These are phyloP conservation scores for Idaea biselata DNA, from an alignment of 2,888 invertebrate genomes.

Conservation along the genomic window DNA sequence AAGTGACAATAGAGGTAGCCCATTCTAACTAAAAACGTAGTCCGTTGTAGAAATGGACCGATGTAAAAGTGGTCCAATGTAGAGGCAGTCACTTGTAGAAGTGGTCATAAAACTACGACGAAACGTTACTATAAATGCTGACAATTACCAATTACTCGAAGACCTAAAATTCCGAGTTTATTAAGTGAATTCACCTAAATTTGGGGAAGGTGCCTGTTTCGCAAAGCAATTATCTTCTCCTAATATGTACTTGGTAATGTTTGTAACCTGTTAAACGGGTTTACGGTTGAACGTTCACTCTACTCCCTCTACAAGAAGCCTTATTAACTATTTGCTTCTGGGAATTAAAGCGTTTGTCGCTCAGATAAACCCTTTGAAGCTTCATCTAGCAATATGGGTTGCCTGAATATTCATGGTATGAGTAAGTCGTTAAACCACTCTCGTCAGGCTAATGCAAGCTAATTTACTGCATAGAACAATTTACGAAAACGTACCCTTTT, in stretches of 20 bases:
- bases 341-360: conserved; percentile 50
- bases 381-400: conserved; percentile 50
- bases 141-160: background rate
- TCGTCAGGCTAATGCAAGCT: conserved; percentile 49
- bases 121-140: background rate
- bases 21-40: too few relatives aligned
- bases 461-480: conserved; percentile 36
- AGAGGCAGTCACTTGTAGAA: too few relatives aligned
- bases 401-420: conserved; percentile 59
- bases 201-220: background rate
- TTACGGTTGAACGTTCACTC: conserved; percentile 15
- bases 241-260: conserved; percentile 2
- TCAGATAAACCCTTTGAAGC: conserved; percentile 56
- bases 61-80: too few relatives aligned
- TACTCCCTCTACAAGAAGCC: conserved; percentile 21
- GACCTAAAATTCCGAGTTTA: background rate
- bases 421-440: conserved; percentile 51
- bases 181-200: background rate
- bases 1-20: too few relatives aligned
- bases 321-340: conserved; percentile 39
- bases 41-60: too few relatives aligned
- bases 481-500: background rate
- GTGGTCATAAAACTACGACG: too few relatives aligned
- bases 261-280: conserved; percentile 19
- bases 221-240: background rate